These are phyloP conservation scores for Subacronicta megacephala DNA, from an alignment of 2,888 invertebrate genomes.

Conservation along the genomic window DNA sequence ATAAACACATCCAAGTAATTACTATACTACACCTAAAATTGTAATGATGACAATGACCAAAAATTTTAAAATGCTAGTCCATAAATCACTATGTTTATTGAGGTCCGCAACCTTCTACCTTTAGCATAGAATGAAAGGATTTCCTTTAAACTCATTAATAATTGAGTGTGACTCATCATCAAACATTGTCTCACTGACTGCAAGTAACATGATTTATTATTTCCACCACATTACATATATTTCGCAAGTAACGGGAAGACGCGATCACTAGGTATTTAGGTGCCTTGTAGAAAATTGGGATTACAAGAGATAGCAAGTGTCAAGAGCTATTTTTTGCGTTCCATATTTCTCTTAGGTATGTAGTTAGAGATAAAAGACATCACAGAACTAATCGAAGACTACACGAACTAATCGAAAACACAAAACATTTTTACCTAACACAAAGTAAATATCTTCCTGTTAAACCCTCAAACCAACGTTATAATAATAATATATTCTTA, in stretches of 20 bases:
- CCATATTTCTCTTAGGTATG: too few relatives aligned
- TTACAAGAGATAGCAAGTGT: too few relatives aligned
- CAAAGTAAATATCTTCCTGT: slow-evolving; percentile 35
- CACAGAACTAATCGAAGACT: too few relatives aligned
- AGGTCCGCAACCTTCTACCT: slow-evolving; percentile 11
- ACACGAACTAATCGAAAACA: slow-evolving; percentile 16
- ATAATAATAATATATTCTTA: slow-evolving; percentile 15
- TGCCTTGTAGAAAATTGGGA: too few relatives aligned
- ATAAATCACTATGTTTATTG: not conserved
- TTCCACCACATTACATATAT: not conserved
- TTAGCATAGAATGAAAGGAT: slow-evolving; percentile 2
- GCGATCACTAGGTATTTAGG: slow-evolving; percentile 12
- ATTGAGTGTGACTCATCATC: slow-evolving; percentile 52
- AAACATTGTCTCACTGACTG: slow-evolving; percentile 16
- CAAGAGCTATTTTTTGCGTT: too few relatives aligned
- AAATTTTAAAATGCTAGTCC: too few relatives aligned
- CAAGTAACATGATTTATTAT: not conserved
- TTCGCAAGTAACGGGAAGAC: not conserved
- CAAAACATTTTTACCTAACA: slow-evolving; percentile 5
- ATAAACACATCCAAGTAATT: too few relatives aligned
- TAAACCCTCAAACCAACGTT: slow-evolving; percentile 27
- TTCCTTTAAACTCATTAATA: slow-evolving; percentile 20
- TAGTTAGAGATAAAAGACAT: too few relatives aligned
- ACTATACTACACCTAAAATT: too few relatives aligned
- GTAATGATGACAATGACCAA: too few relatives aligned